Evolutionary conservation across 1,140 invertebrate genomes (phyloP).

Genomic region (Trissolcus basalis): DNA sequence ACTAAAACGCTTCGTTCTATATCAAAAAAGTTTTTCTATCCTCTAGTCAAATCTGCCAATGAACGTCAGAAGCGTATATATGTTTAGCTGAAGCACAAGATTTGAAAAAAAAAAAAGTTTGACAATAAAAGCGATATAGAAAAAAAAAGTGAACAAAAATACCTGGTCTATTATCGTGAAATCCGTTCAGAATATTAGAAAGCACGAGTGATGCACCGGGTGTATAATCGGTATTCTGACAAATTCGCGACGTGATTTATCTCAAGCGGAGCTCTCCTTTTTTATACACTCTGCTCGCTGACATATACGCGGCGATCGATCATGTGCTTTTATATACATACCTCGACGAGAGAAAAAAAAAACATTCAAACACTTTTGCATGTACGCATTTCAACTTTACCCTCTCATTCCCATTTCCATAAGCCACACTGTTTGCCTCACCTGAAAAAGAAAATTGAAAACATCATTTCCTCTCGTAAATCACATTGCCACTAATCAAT

Average conservation of each 20-base stretch:
- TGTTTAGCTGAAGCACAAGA: too few relatives aligned
- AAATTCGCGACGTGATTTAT: constrained; percentile 56
- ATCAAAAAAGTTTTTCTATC: too few relatives aligned
- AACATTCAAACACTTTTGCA: constrained; percentile 3
- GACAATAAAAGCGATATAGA: too few relatives aligned
- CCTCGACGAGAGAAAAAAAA: constrained; percentile 27
- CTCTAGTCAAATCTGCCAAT: too few relatives aligned
- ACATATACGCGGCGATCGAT: constrained; percentile 39
- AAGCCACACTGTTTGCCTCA: constrained; percentile 38
- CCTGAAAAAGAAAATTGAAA: constrained; percentile 43
- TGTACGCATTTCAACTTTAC: constrained; percentile 26
- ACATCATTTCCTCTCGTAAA: constrained; percentile 17
- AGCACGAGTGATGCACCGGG: constrained; percentile 23
- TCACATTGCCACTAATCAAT: constrained; percentile 21
- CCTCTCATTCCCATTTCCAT: constrained; percentile 13
- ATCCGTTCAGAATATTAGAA: too few relatives aligned
- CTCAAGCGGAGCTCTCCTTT: constrained; percentile 38
- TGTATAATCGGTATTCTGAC: constrained; percentile 49
- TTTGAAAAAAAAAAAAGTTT: too few relatives aligned
- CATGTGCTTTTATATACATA: constrained; percentile 44
- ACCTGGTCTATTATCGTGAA: too few relatives aligned
- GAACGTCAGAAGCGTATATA: too few relatives aligned
- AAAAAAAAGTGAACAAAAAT: too few relatives aligned
- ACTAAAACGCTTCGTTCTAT: too few relatives aligned
- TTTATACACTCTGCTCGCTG: constrained; percentile 20